Evolutionary conservation across 2,888 invertebrate species (phyloP), one percentile per base, ranked within the genome.

Genomic region (Machimus atricapillus): DNA sequence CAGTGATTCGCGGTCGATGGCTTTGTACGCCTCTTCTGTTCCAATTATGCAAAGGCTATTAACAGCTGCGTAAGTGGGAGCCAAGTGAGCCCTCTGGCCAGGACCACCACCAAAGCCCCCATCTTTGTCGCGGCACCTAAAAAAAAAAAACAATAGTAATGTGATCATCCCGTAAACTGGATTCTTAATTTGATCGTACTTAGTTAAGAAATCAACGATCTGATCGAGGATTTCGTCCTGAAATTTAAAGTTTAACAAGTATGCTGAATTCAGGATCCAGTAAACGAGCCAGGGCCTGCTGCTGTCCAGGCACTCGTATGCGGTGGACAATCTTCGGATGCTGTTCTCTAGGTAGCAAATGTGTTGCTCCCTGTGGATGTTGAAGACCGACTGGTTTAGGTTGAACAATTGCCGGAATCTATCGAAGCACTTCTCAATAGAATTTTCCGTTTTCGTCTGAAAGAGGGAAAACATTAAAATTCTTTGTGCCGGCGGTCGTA

Each of bases 31-130:
- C 92, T 96, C 96, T 90, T 95, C 94, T n/a, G 96, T 96, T 85
- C 97, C 97, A 89, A 99, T 95, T 87, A 97, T 97, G 91, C 97
- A 97, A 7, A 99, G 93, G 37, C 98, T 96, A 94, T 97, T 98
- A 0, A 99, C 96, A 88, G 99, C 98, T 78, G 99, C 99, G 93
- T 99, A 99, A 0, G 99, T 99, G 4, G 99, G 96, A 0, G 99
- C 99, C 87, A 99, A 94, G 93, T 99, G 99, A 27, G 99, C 94
- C 90, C 95, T 93, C 92, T 99, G 99, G 0, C 96, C 95, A 0
- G 99, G 99, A 0, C 99, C 99, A 86, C 99, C 99, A 87, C 96
- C 96, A 94, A 98, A 98, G 0, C 98, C 98, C 58, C 98, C 98
- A 78, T 94, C 89, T 0, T 91, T 90, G 77, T 90, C 88, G 19